Percentiles rank a stretch among this genome's conserved stretches.
Evolutionary conservation across 2,113 vertebrate genomes (phyloP).

Genomic region (Sturnus vulgaris): DNA sequence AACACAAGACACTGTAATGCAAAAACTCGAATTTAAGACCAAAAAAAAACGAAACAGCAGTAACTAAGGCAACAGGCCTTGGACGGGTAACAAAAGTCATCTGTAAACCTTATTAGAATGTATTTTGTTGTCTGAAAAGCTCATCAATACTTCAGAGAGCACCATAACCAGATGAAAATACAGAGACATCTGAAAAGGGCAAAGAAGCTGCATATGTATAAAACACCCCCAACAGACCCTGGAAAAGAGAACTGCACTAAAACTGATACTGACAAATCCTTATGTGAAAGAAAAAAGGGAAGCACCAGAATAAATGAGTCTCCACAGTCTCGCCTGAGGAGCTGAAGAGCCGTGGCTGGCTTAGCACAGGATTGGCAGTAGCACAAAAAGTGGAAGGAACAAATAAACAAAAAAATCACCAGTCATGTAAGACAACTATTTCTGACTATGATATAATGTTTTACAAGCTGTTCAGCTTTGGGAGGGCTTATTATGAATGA

Average conservation of each 20-base stretch:
- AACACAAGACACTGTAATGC: background rate
- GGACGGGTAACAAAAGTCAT: background rate
- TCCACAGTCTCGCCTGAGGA: background rate
- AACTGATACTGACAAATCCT: background rate
- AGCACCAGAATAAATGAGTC: constrained; percentile 14
- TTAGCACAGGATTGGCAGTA: background rate
- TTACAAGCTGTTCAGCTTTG: background rate
- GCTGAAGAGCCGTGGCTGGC: background rate
- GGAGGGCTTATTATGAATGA: background rate
- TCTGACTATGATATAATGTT: background rate
- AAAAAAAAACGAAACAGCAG: background rate
- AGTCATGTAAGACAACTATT: background rate
- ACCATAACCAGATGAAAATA: background rate
- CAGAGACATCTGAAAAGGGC: background rate
- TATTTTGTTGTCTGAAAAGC: background rate
- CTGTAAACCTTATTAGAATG: background rate
- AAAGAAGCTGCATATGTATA: background rate
- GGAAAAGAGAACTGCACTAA: background rate
- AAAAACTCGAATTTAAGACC: background rate
- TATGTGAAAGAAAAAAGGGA: background rate
- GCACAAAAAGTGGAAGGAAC: background rate
- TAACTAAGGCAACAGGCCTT: background rate
- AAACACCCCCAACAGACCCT: background rate
- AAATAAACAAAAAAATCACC: background rate
- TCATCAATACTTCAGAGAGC: background rate